Evolutionary conservation across 1,140 invertebrate species (phyloP).

Genomic region (Telenomus remus): DNA sequence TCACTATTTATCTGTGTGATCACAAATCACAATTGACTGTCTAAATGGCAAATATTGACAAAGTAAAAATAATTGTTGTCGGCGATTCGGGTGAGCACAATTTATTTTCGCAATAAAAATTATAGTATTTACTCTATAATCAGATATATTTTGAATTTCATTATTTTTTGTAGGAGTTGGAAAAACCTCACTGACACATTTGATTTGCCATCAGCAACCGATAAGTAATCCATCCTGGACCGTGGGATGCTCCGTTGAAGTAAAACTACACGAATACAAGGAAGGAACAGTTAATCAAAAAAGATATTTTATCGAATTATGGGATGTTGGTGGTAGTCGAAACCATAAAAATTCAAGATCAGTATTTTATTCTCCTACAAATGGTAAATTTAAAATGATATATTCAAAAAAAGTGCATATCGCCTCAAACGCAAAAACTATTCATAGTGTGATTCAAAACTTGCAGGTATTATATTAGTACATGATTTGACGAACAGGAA

Average conservation of each 20-base stretch:
- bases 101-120: background rate
- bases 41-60: slow-evolving; percentile 27
- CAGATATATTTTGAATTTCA: background rate
- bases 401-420: no score
- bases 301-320: slow-evolving; percentile 95
- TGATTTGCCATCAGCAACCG: slow-evolving; percentile 91
- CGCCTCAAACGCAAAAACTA: slow-evolving; percentile 38
- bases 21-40: slow-evolving; percentile 9
- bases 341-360: slow-evolving; percentile 92
- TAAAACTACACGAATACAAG: slow-evolving; percentile 96
- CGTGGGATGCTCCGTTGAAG: slow-evolving; percentile 95
- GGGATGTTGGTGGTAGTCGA: slow-evolving; percentile 96
- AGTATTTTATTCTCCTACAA: slow-evolving; percentile 94
- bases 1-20: no score
- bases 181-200: slow-evolving; percentile 94
- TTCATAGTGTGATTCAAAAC: slow-evolving; percentile 14
- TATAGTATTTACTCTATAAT: background rate
- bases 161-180: slow-evolving; percentile 83
- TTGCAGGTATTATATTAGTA: slow-evolving; percentile 91
- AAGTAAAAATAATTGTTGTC: background rate
- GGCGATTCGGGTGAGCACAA: background rate
- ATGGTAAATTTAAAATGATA: slow-evolving; percentile 80
- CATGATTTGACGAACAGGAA: slow-evolving; percentile 98
- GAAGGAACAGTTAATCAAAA: slow-evolving; percentile 94
- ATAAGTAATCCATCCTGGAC: slow-evolving; percentile 93